Evolutionary conservation across 2,113 vertebrate genomes (phyloP).

Genomic region (Dicaeum eximium): DNA sequence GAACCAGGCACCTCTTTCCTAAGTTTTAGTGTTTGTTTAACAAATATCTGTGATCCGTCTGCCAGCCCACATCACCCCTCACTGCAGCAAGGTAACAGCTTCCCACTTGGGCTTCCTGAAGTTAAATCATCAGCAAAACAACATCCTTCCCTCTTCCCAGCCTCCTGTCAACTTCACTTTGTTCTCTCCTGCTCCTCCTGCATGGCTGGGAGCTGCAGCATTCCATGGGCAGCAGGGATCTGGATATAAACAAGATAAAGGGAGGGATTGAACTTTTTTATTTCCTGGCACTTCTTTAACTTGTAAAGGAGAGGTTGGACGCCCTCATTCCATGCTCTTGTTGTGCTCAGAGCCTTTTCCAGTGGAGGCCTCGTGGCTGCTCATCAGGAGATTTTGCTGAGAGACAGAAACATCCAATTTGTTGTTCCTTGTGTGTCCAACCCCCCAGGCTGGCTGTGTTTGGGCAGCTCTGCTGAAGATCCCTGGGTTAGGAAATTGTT

Average conservation of each 20-base stretch:
- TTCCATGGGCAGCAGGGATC: not conserved
- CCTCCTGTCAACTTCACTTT: not conserved
- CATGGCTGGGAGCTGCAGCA: not conserved
- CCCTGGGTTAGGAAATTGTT: not conserved
- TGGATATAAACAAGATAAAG: not conserved
- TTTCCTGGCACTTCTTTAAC: not conserved
- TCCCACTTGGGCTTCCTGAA: not conserved
- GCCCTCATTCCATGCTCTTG: fast-evolving
- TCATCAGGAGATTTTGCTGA: not conserved
- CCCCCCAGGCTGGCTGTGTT: not conserved
- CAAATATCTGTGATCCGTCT: not conserved
- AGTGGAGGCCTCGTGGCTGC: not conserved
- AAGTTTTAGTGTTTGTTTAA: not conserved
- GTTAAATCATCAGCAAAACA: not conserved
- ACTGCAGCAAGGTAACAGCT: not conserved
- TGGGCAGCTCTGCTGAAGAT: not conserved
- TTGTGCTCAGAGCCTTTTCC: not conserved
- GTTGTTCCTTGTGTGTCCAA: fast-evolving
- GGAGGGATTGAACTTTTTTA: not conserved
- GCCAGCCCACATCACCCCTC: not conserved
- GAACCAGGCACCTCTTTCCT: not conserved
- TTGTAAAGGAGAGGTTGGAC: not conserved
- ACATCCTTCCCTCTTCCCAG: not conserved
- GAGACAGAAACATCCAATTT: not conserved
- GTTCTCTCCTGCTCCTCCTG: fast-evolving